Evolutionary conservation across 1,140 invertebrate species (phyloP).

Genomic region (Drosophila nikananu): DNA sequence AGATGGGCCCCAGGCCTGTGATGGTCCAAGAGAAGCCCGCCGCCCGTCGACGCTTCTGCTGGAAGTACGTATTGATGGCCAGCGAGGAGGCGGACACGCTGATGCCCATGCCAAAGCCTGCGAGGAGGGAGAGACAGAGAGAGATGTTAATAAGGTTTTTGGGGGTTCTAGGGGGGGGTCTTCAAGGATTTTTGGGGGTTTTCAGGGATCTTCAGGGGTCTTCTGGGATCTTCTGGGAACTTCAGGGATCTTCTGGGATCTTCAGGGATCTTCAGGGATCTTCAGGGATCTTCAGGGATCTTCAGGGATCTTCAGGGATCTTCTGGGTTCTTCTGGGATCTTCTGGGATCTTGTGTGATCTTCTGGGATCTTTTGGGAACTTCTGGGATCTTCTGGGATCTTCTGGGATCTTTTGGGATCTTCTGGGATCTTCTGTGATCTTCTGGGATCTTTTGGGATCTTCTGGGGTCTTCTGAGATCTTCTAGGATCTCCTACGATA

Average conservation of each 20-base stretch:
- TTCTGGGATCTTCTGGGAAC: background rate
- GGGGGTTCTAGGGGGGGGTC: background rate
- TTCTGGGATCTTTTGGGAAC: no score
- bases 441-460: no score
- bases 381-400: no score
- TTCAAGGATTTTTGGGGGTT: no score
- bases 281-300: background rate
- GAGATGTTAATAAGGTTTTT: background rate
- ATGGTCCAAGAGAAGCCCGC: constrained; percentile 87
- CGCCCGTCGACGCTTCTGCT: constrained; percentile 87
- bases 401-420: no score
- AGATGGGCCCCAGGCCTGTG: constrained; percentile 87
- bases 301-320: no score
- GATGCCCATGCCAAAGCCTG: constrained; percentile 88
- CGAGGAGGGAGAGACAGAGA: background rate
- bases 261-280: background rate
- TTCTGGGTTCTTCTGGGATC: no score
- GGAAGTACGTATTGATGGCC: constrained; percentile 88
- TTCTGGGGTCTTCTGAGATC: no score
- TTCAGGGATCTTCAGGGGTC: background rate
- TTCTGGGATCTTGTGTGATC: no score
- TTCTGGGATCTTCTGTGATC: no score
- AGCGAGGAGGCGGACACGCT: constrained; percentile 87
- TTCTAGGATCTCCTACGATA: no score
- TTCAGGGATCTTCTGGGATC: background rate